These are phyloP conservation scores for Sisyra terminalis DNA, from an alignment of 2,888 invertebrate genomes.

Conservation along the genomic window DNA sequence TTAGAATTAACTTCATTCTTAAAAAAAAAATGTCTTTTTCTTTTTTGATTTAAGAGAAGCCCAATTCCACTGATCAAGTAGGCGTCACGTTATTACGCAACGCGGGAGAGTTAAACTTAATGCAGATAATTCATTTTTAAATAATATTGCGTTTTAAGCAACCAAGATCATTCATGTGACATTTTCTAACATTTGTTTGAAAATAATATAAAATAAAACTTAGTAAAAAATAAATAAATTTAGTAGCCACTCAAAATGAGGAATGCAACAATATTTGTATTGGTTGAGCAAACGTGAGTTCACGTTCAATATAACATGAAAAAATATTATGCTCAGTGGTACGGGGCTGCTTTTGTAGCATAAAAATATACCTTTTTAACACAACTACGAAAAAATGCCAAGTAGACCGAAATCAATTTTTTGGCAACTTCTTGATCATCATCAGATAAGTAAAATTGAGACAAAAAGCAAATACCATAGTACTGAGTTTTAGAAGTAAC, in stretches of 20 bases:
- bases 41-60: slow-evolving; percentile 3
- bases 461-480: slow-evolving; percentile 83
- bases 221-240: too few relatives aligned
- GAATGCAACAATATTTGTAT: too few relatives aligned
- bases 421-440: slow-evolving; percentile 62
- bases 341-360: slow-evolving; percentile 11
- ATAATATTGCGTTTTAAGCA: too few relatives aligned
- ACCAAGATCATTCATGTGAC: too few relatives aligned
- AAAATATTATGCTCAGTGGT: not conserved
- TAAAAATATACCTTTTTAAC: slow-evolving; percentile 48
- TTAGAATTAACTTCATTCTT: slow-evolving; percentile 63
- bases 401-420: slow-evolving; percentile 78
- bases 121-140: too few relatives aligned
- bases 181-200: too few relatives aligned
- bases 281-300: too few relatives aligned
- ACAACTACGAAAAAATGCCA: slow-evolving; percentile 87
- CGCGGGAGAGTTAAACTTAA: too few relatives aligned
- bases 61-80: too few relatives aligned
- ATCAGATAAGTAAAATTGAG: slow-evolving; percentile 62
- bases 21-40: slow-evolving; percentile 14
- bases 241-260: too few relatives aligned
- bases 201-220: too few relatives aligned
- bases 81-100: too few relatives aligned
- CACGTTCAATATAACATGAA: not conserved
- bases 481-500: slow-evolving; percentile 76